Evolutionary conservation across 2,797 vertebrate species (phyloP).

Genomic region (Enteromius fasciolatus): DNA sequence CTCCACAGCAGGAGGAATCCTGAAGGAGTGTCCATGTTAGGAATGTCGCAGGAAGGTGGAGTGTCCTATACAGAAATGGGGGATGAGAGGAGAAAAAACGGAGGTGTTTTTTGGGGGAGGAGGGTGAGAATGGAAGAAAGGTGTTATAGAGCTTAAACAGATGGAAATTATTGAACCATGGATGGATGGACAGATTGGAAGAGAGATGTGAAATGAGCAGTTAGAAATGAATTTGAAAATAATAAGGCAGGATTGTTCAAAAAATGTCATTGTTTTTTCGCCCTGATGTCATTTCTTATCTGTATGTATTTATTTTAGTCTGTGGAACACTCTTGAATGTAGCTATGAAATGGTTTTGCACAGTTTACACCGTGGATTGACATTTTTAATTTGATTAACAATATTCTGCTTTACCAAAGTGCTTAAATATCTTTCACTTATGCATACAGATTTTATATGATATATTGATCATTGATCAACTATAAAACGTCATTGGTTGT

Average conservation of each 20-base stretch:
- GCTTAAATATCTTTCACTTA: not conserved
- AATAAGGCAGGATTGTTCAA: not conserved
- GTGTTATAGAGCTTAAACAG: conserved; percentile 15
- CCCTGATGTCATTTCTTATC: conserved; percentile 32
- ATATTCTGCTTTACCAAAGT: not conserved
- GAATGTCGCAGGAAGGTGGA: conserved; percentile 62
- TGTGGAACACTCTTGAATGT: not conserved
- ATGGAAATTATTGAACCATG: conserved; percentile 35
- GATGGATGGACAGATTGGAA: conserved; percentile 37
- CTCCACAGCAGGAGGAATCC: conserved; percentile 71
- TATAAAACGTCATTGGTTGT: not conserved
- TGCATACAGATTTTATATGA: not conserved
- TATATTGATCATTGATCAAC: no score
- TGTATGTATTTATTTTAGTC: not conserved
- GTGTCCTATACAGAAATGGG: conserved; percentile 66
- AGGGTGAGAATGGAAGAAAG: conserved; percentile 21
- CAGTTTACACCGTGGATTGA: not conserved
- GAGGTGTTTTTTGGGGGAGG: conserved; percentile 42
- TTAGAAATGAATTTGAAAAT: not conserved
- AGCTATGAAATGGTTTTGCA: not conserved
- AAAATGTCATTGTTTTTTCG: not conserved
- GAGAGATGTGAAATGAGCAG: not conserved
- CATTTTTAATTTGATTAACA: not conserved
- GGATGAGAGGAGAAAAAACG: conserved; percentile 56
- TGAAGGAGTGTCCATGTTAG: conserved; percentile 67